Evolutionary conservation across 2,113 vertebrate species (phyloP), one percentile per base, ranked within the genome.

Genomic region (Struthidea cinerea): DNA sequence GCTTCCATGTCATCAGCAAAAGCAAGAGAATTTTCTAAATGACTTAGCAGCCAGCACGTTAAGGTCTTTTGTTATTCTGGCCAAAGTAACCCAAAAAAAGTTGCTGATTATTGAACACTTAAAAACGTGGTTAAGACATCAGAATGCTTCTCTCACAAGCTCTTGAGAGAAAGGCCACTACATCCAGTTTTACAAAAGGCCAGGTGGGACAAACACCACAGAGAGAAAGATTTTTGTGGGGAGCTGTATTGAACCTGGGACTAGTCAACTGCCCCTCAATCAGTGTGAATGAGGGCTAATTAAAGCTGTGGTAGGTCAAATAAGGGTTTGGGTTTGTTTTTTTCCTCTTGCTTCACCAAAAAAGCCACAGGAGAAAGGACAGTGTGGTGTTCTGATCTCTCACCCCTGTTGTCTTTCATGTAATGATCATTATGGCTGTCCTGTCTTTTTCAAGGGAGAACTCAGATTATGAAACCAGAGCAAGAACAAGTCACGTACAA

Each of bases 401-500:
- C 41, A 35, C 27, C 46, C 68, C 6, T 22, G 59, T 65, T 92
- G 88, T 79, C 42, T 82, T 60, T 74, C 33, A 0, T 6, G 16
- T 17, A 20, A 30, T 18, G 33, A 69, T 30, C 24, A 32, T 35
- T 69, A 30, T 0, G 42, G 37, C n/a, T 42, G 15, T 10, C 53
- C 68, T 47, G 53, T 67, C 52, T 63, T 52, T 76, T 81, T 53
- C 77, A n/a, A 0, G 7, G 28, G 69, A 71, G 61, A 86, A 17
- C 55, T 68, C 70, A 11, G 73, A 59, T 42, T 79, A 92, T 87
- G 80, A 88, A 94, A 87, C 35, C 61, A 84, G 55, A 59, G 22
- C 11, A 26, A 91, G 65, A 84, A 41, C 55, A 78, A 96, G 90
- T 80, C 93, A 81, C 4, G 44, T 70, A 93, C 85, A 61, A 83